Conservation (phyloP, 2,888 invertebrate genomes). For the Lordiphosa andalusiaca region DNA sequence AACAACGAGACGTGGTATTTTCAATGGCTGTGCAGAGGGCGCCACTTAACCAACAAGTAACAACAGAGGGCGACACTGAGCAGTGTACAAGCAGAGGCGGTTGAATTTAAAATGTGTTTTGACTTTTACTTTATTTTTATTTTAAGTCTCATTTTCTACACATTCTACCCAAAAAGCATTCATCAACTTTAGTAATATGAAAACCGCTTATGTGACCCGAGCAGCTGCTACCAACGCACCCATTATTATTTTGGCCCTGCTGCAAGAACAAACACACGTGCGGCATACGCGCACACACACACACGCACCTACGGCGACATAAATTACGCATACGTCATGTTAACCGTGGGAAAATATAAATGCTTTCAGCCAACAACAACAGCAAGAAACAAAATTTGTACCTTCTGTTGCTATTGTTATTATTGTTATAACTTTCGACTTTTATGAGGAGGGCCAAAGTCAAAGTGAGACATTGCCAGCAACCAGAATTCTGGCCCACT, state of each 20-base stretch:
- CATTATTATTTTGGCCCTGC: slow-evolving; percentile 3
- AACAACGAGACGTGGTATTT: no score
- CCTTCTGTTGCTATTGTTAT: slow-evolving; percentile 33
- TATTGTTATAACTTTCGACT: slow-evolving; percentile 59
- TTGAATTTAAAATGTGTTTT: no score
- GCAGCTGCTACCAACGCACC: slow-evolving; percentile 44
- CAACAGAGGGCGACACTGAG: no score
- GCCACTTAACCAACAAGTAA: no score
- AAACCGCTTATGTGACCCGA: slow-evolving; percentile 52
- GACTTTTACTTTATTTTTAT: no score
- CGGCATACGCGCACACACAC: not conserved
- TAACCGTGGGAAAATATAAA: slow-evolving; percentile 44
- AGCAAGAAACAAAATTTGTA: slow-evolving; percentile 31
- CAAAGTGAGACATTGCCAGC: not conserved
- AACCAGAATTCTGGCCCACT: not conserved
- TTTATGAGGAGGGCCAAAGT: slow-evolving; percentile 42
- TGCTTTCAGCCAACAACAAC: slow-evolving; percentile 24
- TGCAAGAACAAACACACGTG: not conserved
- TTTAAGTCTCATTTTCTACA: not conserved
- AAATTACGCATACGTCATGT: slow-evolving; percentile 69
- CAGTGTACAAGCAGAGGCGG: no score
- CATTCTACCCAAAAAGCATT: slow-evolving; percentile 11
- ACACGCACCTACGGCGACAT: slow-evolving; percentile 38
- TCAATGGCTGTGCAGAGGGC: no score
- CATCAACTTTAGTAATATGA: slow-evolving; percentile 56